Base-by-base conservation (phyloP, 2,113 vertebrate species). In the Oryzias javanicus region DNA sequence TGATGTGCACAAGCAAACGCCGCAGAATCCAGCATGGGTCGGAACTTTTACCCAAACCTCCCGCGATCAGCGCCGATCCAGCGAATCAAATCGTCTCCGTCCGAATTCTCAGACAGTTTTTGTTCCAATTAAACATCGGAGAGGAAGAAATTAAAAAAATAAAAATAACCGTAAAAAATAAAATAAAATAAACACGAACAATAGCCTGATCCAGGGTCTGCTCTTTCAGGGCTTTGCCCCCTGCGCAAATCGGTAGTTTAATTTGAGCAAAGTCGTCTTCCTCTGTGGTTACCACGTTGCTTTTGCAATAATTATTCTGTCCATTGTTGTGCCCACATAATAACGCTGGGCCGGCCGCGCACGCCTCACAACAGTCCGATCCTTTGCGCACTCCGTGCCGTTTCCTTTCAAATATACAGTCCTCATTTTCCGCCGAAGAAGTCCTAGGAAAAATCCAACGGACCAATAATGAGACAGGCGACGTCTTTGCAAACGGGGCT, bases 281-380 rank as follows among this genome's bases (percentile, higher is more conserved):
- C 65, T 50, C 80, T 64, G 68, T 69, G 45, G 79, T 82, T 79
- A 88, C 85, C 89, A 89, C 90, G 89, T 81, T 90, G 87, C 83
- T 81, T 86, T 86, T 86, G 67, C 88, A 82, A 70, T 85, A 74
- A 83, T 87, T 86, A 90, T 87, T 83, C 81, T 79, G 85, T 86
- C 91, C 89, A 91, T 91, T 92, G 90, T 92, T 92, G 89, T 90
- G 85, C 67, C 72, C 74, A 80, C 81, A 82, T 83, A 72, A 84
- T 82, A 73, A 85, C 4, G 80, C 88, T 64, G 89, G 76, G 76
- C 81, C 82, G 73, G 79, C 60, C 72, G 76, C 80, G 51, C 83
- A 74, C 84, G 63, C 79, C 63, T 78, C 67, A 84, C 83, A 59
- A 78, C 79, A 77, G 42, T 13, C 14, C 74, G 70, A 50, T 74